Evolutionary conservation across 1,140 invertebrate species (phyloP), one percentile per base, ranked within the genome.

Genomic region (Leptestheria dahalacensis): DNA sequence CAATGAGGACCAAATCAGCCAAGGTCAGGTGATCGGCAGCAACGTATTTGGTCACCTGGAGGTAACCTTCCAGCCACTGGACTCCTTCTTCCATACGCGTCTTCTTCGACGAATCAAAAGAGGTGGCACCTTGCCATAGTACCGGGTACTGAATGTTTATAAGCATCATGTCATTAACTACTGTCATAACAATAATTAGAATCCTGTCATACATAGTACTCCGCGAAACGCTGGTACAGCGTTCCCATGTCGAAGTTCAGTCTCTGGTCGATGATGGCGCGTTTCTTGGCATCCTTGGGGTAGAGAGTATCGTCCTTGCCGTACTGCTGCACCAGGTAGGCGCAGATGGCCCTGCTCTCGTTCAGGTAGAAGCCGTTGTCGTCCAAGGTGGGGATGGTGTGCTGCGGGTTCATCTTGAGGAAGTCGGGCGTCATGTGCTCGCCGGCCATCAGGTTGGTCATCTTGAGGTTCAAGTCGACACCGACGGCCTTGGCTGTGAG

Each of bases 161-260:
- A 23, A 25, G 15, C 11, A 3, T 23, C 11, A 52, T 20, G 11
- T 11, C 12, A 52, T 2, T 41, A 56, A n/a, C n/a, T n/a, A n/a
- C n/a, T n/a, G n/a, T n/a, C n/a, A n/a, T n/a, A 58, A 59, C 6
- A 1, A 15, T 59, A 23, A 1, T 47, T 23, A 28, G 28, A 18
- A 47, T 47, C n/a, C 10, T 21, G 26, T 49, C 58, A 74, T 71
- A 82, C 80, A 61, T 77, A 80, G 65, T 80, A 80, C 28, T 82
- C 79, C n/a, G 66, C 69, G 59, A 84, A 81, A 63, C 77, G 70
- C 57, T 78, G 73, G 68, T 78, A 83, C 11, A 86, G 67, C 23
- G 75, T 77, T 0, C 81, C 81, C 63, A 80, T 69, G 65, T 88
- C 85, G 68, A 89, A 90, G 65, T 82, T 81, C 28, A 90, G 71